Conservation (phyloP, 2,888 invertebrate species). For the Neria commutata region DNA sequence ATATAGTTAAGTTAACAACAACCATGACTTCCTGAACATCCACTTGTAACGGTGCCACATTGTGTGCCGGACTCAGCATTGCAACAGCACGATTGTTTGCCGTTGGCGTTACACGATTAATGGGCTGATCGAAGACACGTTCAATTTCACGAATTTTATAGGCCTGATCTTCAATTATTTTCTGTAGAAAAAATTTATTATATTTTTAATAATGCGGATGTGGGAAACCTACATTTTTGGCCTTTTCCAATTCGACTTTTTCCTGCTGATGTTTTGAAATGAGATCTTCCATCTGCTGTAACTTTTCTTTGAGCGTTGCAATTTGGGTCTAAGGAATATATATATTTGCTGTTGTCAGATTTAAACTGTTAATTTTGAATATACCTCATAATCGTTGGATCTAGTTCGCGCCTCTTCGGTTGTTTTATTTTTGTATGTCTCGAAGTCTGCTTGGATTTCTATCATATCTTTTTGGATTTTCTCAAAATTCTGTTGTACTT, state of each 20-base stretch:
- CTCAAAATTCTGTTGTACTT: too few species aligned
- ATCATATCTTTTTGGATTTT: too few species aligned
- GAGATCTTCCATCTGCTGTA: background rate
- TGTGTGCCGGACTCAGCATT: background rate
- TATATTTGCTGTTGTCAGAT: too few species aligned
- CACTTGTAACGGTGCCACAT: too few species aligned
- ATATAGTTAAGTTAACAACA: too few species aligned
- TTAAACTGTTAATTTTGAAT: too few species aligned
- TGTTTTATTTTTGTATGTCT: too few species aligned
- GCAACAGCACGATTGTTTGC: background rate
- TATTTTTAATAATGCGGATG: background rate
- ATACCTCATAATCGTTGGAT: too few species aligned
- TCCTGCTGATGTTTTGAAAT: slow-evolving; percentile 11
- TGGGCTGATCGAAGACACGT: slow-evolving; percentile 30
- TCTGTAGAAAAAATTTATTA: slow-evolving; percentile 13
- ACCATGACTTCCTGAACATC: too few species aligned
- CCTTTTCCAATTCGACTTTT: slow-evolving; percentile 25
- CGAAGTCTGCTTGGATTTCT: too few species aligned
- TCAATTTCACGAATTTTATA: slow-evolving; percentile 32
- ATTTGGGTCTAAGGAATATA: background rate
- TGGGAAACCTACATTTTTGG: slow-evolving; percentile 33
- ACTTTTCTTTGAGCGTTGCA: background rate
- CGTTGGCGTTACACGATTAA: slow-evolving; percentile 20
- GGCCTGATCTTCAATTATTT: slow-evolving; percentile 30
- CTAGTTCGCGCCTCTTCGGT: too few species aligned